Percentiles rank a stretch among this genome's conserved stretches.
Evolutionary conservation across 92 coral and sea anemone species (phyloP).

Genomic region (Actinostola sp.): DNA sequence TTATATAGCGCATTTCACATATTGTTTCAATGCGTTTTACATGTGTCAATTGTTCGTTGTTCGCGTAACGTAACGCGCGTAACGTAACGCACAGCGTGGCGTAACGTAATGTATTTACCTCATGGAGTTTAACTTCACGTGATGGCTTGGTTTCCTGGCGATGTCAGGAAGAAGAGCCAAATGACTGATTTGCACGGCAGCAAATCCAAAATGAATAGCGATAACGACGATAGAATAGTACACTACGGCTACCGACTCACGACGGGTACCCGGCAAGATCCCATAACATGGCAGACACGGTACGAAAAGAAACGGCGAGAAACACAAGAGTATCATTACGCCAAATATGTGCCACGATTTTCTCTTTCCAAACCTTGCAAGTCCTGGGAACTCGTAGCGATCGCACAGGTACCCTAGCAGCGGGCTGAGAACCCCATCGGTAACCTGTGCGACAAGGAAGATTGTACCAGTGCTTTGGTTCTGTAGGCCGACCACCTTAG

Average conservation of each 20-base stretch:
- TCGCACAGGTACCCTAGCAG: conserved; percentile 56
- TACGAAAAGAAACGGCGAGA: conserved; percentile 48
- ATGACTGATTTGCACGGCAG: conserved; percentile 56
- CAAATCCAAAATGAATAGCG: conserved; percentile 35
- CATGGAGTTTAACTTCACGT: conserved; percentile 47
- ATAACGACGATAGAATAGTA: conserved; percentile 23
- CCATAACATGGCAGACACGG: conserved; percentile 58
- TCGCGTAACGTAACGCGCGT: not conserved
- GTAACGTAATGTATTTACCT: conserved; percentile 33
- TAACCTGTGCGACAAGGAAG: conserved; percentile 50
- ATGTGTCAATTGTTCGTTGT: not conserved
- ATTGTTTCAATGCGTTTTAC: too few species aligned
- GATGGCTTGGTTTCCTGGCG: conserved; percentile 32
- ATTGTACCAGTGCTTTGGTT: conserved; percentile 45
- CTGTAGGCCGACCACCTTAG: conserved; percentile 57
- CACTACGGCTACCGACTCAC: conserved; percentile 27
- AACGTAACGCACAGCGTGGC: not conserved
- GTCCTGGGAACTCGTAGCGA: conserved; percentile 38
- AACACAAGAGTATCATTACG: conserved; percentile 30
- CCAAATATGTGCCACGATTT: conserved; percentile 70
- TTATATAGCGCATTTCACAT: too few species aligned
- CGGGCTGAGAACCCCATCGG: conserved; percentile 49
- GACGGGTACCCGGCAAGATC: not conserved
- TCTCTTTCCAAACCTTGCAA: conserved; percentile 56
- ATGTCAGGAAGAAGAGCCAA: conserved; percentile 51